These are phyloP conservation scores for Chaetodon trifasciatus DNA, from an alignment of 2,797 vertebrate species.

Conservation along the genomic window DNA sequence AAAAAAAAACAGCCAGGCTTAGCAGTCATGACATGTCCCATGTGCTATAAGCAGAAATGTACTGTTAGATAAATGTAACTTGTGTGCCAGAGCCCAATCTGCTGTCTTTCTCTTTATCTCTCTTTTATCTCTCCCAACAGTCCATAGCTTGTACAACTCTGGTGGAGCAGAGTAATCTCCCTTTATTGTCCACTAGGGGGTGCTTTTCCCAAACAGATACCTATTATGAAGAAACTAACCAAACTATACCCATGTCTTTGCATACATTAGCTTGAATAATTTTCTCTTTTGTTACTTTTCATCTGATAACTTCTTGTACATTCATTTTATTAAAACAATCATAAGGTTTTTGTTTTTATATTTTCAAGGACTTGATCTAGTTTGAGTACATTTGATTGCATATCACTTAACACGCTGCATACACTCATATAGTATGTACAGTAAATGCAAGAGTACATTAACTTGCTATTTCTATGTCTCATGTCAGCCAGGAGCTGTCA, in stretches of 20 bases:
- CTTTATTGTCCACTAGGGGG: constrained; percentile 57
- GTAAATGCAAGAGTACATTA: neutral
- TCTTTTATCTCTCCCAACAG: neutral
- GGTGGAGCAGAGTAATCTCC: neutral
- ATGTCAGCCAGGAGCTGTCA: neutral
- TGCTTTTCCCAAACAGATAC: constrained; percentile 21
- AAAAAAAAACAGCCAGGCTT: constrained; percentile 12
- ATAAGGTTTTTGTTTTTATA: neutral
- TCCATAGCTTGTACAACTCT: neutral
- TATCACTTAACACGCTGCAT: too few species aligned
- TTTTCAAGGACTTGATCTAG: neutral
- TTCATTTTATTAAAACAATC: neutral
- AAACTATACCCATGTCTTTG: neutral
- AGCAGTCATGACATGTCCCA: constrained; percentile 23
- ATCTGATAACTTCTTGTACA: neutral
- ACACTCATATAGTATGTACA: neutral
- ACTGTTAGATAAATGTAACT: constrained; percentile 27
- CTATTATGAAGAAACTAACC: neutral
- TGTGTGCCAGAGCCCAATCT: constrained; percentile 15
- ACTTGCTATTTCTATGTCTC: neutral
- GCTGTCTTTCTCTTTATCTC: constrained; percentile 22
- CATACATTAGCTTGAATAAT: neutral
- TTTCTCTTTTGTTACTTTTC: neutral
- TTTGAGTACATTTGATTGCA: neutral
- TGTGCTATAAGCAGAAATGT: constrained; percentile 27